Evolutionary conservation across 1,140 invertebrate genomes (phyloP).

Genomic region (Philotrypesis tridentata): DNA sequence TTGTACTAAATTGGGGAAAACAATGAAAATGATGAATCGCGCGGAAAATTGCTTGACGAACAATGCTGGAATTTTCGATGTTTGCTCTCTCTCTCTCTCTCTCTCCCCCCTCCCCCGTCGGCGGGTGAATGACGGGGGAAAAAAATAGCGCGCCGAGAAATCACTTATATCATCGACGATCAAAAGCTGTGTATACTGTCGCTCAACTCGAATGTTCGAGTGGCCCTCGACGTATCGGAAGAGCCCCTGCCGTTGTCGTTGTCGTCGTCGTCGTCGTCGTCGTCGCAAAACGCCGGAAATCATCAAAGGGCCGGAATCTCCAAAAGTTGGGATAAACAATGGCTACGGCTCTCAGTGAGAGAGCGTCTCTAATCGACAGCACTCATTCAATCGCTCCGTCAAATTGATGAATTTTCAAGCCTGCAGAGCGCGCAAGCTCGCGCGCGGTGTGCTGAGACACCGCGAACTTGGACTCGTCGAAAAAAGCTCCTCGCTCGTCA

Average conservation of each 20-base stretch:
- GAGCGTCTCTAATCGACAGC: no score
- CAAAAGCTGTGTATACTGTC: not conserved
- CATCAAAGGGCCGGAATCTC: not conserved
- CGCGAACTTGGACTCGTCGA: not conserved
- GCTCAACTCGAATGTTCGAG: not conserved
- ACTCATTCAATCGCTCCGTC: no score
- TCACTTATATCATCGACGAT: constrained; percentile 18
- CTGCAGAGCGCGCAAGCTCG: no score
- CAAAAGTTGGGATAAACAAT: not conserved
- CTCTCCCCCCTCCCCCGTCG: no score
- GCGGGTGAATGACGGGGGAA: not conserved
- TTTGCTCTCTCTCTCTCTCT: no score
- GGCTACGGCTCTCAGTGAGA: no score
- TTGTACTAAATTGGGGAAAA: not conserved
- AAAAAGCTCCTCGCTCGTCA: not conserved
- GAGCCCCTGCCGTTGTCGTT: not conserved
- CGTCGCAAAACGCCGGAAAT: not conserved
- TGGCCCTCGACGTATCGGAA: not conserved
- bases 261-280: no score
- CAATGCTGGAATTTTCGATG: not conserved
- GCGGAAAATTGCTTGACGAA: not conserved
- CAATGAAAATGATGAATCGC: not conserved
- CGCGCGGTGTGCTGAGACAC: no score
- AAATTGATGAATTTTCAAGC: no score
- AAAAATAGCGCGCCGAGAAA: not conserved